These are phyloP conservation scores for Plectus sambesii DNA, from an alignment of 1,140 invertebrate species.

Conservation along the genomic window DNA sequence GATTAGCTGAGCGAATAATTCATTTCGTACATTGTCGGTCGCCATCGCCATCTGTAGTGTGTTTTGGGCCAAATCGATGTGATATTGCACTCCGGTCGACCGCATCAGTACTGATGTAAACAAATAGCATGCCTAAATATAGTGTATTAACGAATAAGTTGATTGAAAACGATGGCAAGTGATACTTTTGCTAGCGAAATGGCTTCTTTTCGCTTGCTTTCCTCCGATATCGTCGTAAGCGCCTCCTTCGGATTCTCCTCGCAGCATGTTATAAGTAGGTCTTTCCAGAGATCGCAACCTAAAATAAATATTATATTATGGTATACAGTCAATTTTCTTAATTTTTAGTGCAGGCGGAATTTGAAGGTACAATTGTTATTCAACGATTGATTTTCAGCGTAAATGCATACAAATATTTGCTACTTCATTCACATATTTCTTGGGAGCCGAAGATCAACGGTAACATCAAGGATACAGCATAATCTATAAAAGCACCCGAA, in stretches of 20 bases:
- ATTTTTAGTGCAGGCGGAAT: no score
- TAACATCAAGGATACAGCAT: no score
- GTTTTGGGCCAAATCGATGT: constrained; percentile 37
- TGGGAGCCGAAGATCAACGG: no score
- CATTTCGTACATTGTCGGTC: constrained; percentile 22
- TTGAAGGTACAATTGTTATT: no score
- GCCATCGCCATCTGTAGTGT: constrained; percentile 28
- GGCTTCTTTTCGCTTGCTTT: constrained; percentile 28
- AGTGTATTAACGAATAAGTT: no score
- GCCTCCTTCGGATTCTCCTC: constrained; percentile 31
- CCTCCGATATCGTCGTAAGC: constrained; percentile 26
- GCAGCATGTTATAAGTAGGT: constrained; percentile 21
- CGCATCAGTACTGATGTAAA: constrained; percentile 34
- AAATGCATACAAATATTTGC: no score
- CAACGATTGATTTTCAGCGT: no score
- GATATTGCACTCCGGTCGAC: constrained; percentile 32
- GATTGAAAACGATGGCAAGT: no score
- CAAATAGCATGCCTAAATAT: constrained; percentile 27
- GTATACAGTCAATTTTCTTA: no score
- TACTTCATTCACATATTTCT: no score
- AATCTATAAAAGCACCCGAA: no score
- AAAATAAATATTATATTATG: no score
- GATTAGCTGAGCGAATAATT: constrained; percentile 34
- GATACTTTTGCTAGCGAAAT: constrained; percentile 27
- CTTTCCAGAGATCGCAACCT: constrained; percentile 37